Evolutionary conservation across 2,113 vertebrate genomes (phyloP).

Genomic region (Tragulus kanchil): DNA sequence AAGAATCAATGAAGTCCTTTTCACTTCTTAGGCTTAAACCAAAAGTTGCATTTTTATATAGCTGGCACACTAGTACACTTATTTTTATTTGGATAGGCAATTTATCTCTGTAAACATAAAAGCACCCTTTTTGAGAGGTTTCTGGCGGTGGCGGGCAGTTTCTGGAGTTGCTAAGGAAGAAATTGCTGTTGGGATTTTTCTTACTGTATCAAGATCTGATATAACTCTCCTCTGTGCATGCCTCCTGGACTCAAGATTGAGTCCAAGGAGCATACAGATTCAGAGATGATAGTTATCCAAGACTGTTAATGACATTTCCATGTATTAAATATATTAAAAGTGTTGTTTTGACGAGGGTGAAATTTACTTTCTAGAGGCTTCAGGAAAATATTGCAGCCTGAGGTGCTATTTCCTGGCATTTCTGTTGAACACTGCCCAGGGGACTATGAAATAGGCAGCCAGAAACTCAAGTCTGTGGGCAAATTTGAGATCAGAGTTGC

Average conservation of each 20-base stretch:
- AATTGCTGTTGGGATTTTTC: neutral
- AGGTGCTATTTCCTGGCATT: slow-evolving; percentile 8
- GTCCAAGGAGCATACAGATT: neutral
- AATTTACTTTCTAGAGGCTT: slow-evolving; percentile 24
- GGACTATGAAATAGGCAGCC: neutral
- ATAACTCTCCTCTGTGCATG: neutral
- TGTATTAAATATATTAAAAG: neutral
- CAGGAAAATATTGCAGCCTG: neutral
- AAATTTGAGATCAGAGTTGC: neutral
- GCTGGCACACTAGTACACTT: neutral
- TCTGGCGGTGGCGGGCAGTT: neutral
- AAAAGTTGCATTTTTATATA: slow-evolving; percentile 32
- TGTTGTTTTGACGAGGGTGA: neutral
- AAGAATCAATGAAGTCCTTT: slow-evolving; percentile 25
- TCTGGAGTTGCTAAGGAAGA: neutral
- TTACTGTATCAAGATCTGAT: neutral
- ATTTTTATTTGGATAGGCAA: slow-evolving; percentile 31
- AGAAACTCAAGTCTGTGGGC: neutral
- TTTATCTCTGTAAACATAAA: slow-evolving; percentile 43
- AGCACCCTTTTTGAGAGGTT: neutral
- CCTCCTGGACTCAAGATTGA: neutral
- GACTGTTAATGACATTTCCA: neutral
- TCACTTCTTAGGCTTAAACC: slow-evolving; percentile 37
- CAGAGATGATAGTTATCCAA: neutral
- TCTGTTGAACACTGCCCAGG: neutral